Percentiles rank a stretch among this genome's conserved stretches.
phyloP scores from a whole-genome alignment of 1,140 invertebrate species.

The Brachionus plicatilis region DNA sequence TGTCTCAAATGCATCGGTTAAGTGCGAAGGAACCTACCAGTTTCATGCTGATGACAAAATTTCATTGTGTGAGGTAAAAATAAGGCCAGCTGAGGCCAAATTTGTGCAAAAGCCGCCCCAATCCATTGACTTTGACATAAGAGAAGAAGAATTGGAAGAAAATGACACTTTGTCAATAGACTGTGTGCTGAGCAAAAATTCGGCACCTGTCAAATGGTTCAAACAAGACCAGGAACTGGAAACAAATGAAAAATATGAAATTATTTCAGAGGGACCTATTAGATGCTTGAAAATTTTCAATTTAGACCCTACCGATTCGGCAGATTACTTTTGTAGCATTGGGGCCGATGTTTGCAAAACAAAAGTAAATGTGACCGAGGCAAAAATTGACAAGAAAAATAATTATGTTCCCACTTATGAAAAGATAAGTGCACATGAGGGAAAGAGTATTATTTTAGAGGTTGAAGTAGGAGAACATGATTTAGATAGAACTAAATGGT shows the following conservation, averaged over 20 bases:
- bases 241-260: conserved; percentile 28
- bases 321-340: background rate
- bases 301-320: background rate
- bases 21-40: conserved; percentile 33
- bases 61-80: conserved; percentile 2
- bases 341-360: conserved; percentile 15
- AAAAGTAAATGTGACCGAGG: background rate
- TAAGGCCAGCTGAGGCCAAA: background rate
- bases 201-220: conserved; percentile 27
- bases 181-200: background rate
- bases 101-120: background rate
- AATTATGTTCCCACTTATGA: background rate
- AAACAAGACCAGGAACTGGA: background rate
- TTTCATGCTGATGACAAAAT: conserved; percentile 26
- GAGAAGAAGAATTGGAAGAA: background rate
- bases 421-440: background rate
- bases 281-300: background rate
- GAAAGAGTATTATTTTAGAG: background rate
- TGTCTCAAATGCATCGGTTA: background rate
- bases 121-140: background rate
- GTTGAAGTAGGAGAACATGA: background rate
- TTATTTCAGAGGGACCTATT: conserved; percentile 24
- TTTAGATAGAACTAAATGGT: background rate
- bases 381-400: background rate
- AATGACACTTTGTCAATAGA: conserved; percentile 28